Conservation (phyloP, 2,888 invertebrate genomes). For the Drosophila fulvimacula region DNA sequence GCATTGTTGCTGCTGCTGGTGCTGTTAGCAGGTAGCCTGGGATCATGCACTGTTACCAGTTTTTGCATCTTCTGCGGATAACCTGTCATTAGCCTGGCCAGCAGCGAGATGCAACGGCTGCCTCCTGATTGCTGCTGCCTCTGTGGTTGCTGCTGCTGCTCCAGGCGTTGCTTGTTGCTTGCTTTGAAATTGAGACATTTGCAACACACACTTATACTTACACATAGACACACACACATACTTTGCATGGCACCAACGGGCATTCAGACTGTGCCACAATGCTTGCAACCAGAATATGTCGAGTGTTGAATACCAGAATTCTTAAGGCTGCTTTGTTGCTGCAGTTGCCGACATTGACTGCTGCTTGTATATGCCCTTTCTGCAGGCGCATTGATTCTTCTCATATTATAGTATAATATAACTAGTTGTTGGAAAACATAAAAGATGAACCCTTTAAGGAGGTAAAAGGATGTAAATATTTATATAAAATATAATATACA, state of each 20-base stretch:
- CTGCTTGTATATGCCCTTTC: neutral
- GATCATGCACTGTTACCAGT: slow-evolving; percentile 69
- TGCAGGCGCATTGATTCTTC: too few relatives aligned
- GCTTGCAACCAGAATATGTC: slow-evolving; percentile 16
- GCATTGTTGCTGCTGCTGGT: slow-evolving; percentile 17
- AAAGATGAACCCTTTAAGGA: too few relatives aligned
- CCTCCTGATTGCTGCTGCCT: slow-evolving; percentile 46
- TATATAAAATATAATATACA: too few relatives aligned
- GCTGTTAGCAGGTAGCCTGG: slow-evolving; percentile 72
- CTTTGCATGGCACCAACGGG: slow-evolving; percentile 26
- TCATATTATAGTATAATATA: neutral
- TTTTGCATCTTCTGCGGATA: slow-evolving; percentile 77
- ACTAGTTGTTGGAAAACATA: too few relatives aligned
- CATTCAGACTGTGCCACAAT: slow-evolving; percentile 22
- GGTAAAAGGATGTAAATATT: too few relatives aligned
- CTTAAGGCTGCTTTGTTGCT: neutral
- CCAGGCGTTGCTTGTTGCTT: slow-evolving; percentile 49
- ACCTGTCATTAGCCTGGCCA: slow-evolving; percentile 73
- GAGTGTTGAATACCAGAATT: slow-evolving; percentile 10
- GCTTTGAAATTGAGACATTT: slow-evolving; percentile 77
- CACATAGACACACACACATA: slow-evolving; percentile 8
- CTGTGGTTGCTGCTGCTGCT: slow-evolving; percentile 35
- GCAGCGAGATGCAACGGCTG: slow-evolving; percentile 33
- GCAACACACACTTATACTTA: slow-evolving; percentile 35
- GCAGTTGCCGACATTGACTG: neutral